Evolutionary conservation across 2,113 vertebrate genomes (phyloP), one percentile per base, ranked within the genome.

Genomic region (Oncorhynchus clarkii): DNA sequence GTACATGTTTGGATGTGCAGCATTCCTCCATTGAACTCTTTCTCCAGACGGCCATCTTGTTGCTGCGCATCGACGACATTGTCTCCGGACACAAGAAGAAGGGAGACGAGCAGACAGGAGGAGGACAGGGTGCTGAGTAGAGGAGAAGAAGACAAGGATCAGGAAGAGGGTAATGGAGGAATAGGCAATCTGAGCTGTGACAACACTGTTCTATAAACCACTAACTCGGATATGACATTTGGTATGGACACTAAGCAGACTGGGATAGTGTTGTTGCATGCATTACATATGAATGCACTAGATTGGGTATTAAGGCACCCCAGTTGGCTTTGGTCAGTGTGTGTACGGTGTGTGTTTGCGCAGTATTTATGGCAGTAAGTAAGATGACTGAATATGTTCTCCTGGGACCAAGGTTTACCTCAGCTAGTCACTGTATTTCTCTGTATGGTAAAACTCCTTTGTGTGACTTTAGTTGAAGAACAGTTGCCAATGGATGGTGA

Each of bases 81-180:
- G 96, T 99, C 26, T 99, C 97, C 0, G 97, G 97, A 7, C 96
- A 98, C 88, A 99, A 99, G 89, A 99, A 96, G 92, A 99, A 98
- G 76, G 93, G 95, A 0, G 96, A 95, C 0, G 94, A 95, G 9
- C 78, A 85, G 67, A 78, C 68, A 2, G 88, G 85, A 12, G 92
- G 92, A 70, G 79, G 82, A 22, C 88, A 71, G 1, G 88, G 91
- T 48, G 89, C 89, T 1, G 89, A 93, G 84, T 92, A 91, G 82
- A 82, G 24, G 54, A 66, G 70, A 34, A 18, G 18, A 62, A 18
- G 18, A 62, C 65, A 59, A 48, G 31, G 74, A 54, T 9, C 45
- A 24, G 20, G 74, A 65, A 49, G 67, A 74, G 67, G 71, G 68
- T 59, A 60, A 70, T 26, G 65, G 26, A 67, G 24, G 26, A 29